Evolutionary conservation across 2,113 vertebrate species (phyloP).

Genomic region (Hippocampus barbouri): DNA sequence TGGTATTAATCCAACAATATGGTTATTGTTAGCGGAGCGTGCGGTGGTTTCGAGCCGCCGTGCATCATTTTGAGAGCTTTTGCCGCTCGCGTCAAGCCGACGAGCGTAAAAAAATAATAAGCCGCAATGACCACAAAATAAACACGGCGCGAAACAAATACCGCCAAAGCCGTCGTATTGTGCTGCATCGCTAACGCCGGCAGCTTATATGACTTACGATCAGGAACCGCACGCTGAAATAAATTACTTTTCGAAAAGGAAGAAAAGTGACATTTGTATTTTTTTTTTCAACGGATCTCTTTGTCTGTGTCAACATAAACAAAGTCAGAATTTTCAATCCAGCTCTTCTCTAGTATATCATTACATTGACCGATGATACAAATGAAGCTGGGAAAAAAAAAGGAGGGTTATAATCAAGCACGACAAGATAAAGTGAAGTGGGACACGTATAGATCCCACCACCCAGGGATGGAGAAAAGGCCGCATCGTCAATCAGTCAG

Average conservation of each 20-base stretch:
- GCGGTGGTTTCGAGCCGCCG: not conserved
- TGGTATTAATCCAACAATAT: not conserved
- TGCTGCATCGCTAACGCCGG: not conserved
- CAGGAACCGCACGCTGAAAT: not conserved
- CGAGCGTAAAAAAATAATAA: not conserved
- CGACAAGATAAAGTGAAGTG: slow-evolving; percentile 43
- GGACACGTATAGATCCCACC: slow-evolving; percentile 45
- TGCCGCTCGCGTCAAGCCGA: not conserved
- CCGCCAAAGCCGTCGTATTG: not conserved
- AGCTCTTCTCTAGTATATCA: not conserved
- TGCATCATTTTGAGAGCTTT: not conserved
- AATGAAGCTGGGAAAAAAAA: slow-evolving; percentile 17
- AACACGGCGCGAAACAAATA: not conserved
- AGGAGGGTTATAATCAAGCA: slow-evolving; percentile 33
- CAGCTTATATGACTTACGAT: not conserved
- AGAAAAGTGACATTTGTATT: slow-evolving; percentile 1
- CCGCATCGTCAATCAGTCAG: slow-evolving; percentile 40
- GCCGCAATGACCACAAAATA: not conserved
- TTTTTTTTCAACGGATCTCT: not conserved
- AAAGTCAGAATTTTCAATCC: not conserved
- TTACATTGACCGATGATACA: not conserved
- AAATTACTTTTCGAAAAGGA: not conserved
- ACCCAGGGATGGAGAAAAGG: slow-evolving; percentile 26
- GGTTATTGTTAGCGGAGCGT: not conserved
- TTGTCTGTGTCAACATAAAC: not conserved